Percentiles rank a stretch among this genome's conserved stretches.
These are phyloP conservation scores for Onthophagus sagittarius DNA, from an alignment of 2,888 invertebrate species.

Conservation along the genomic window DNA sequence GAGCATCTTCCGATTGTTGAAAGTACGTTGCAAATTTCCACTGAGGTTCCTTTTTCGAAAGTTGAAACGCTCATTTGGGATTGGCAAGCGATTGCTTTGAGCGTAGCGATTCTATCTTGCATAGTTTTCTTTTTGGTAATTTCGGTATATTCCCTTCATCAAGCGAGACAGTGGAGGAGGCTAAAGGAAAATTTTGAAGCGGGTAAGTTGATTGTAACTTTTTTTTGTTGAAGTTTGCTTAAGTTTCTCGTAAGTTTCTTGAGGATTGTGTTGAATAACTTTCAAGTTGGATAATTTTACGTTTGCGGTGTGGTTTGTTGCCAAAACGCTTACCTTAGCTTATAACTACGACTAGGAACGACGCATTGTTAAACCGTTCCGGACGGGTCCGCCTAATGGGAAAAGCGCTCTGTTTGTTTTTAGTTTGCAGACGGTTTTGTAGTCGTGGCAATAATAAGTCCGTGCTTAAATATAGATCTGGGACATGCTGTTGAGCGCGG, in stretches of 20 bases:
- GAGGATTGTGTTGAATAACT: neutral
- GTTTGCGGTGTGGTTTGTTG: neutral
- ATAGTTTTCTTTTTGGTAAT: slow-evolving; percentile 76
- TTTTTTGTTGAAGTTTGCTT: slow-evolving; percentile 12
- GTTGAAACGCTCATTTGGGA: slow-evolving; percentile 60
- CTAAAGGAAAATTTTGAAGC: slow-evolving; percentile 74
- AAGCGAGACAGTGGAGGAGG: slow-evolving; percentile 75
- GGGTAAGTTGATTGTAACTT: slow-evolving; percentile 53
- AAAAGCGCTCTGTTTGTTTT: neutral
- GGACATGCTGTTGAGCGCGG: neutral
- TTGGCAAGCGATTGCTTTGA: slow-evolving; percentile 69
- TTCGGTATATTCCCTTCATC: slow-evolving; percentile 70
- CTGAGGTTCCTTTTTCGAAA: slow-evolving; percentile 48
- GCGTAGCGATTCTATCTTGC: slow-evolving; percentile 71
- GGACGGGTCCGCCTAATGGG: neutral
- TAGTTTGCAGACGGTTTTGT: neutral
- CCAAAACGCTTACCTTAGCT: neutral
- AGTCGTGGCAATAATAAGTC: neutral
- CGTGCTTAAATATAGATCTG: neutral
- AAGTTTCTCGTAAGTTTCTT: slow-evolving; percentile 8
- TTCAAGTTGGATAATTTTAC: neutral
- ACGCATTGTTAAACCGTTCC: neutral
- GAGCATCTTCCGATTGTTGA: slow-evolving; percentile 39
- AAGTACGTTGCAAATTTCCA: slow-evolving; percentile 30
- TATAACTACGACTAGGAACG: neutral